Evolutionary conservation across 1,140 invertebrate species (phyloP), one percentile per base, ranked within the genome.

Genomic region (Copidosoma floridanum): DNA sequence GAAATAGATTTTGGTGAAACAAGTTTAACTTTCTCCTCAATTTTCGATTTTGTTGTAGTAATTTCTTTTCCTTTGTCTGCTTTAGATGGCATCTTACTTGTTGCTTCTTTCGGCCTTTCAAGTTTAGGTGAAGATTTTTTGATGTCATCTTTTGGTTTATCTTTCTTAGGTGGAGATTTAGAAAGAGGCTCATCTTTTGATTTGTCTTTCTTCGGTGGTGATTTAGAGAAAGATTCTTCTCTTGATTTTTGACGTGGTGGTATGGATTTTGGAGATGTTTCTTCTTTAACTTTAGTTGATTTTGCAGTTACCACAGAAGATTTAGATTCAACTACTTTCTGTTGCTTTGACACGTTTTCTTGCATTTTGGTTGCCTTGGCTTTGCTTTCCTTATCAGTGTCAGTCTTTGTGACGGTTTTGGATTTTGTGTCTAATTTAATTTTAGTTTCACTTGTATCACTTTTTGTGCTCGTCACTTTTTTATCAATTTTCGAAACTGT

Each of bases 311-410:
- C 10, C 4, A 41, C n/a, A 18, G 48, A 29, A 10, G 57, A 44
- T 37, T 26, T 26, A 2, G 37, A 18, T 43, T 47, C 58, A 8
- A 21, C 24, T 2, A 14, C 16, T 55, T 61, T 50, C 53, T 35
- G 24, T 55, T 50, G 12, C 55, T 61, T 29, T 26, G 27, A 8
- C 1, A 57, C 56, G 21, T 26, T 56, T 48, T 63, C 55, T 61
- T 52, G 50, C 50, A 57, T 61, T 52, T 57, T 68, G 32, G 24
- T 61, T 16, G 46, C 52, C 52, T 65, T 63, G 1, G 57, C 29
- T 27, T 54, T 67, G 27, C 38, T 61, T 59, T 63, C 61, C 43
- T 61, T 61, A 2, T 61, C 59, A n/a, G 14, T 20, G 4, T 62
- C 54, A 12, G 12, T 4, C 52, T 57, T 65, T 2, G 52, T 7